Evolutionary conservation across 2,113 vertebrate genomes (phyloP), one percentile per base, ranked within the genome.

Genomic region (Nothocercus julius): DNA sequence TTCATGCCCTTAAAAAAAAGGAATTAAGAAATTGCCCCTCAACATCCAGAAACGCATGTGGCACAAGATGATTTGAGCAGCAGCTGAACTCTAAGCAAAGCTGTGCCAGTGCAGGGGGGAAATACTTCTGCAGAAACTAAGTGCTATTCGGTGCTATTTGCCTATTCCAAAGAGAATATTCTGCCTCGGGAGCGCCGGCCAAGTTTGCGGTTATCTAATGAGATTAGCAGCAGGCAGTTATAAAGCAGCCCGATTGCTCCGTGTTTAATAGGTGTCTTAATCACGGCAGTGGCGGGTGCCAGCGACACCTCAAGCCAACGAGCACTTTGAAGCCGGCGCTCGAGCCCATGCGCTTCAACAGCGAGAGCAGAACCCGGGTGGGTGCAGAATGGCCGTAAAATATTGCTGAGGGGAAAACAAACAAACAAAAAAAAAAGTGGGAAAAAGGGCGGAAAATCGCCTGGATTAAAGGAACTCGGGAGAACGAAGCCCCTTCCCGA

Each of bases 31-130:
- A 25, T 30, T 67, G 36, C 27, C 42, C 40, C 21, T 28, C 7
- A 56, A 53, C 28, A 28, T 1, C 16, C 25, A 24, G 11, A 1
- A 6, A 8, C 17, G 49, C n/a, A 5, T 12, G 19, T 13, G 32
- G 66, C 28, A 14, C 5, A 0, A 0, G 1, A 4, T 2, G 27
- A 14, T 13, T 62, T 36, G 1, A 27, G 49, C 1, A 12, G 18
- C 25, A 47, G 40, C 32, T 8, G 22, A 13, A 59, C 36, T 19
- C 62, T 17, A 51, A 54, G 40, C 9, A 4, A 49, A 69, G 70
- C 13, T 18, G 40, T 8, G 61, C 12, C 1, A 21, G 28, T 4
- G 42, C 34, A 47, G 42, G 21, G 36, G 44, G 44, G 36, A n/a
- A 72, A 30, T 3, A 36, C 56, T 54, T 4, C 8, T 6, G 54